These are phyloP conservation scores for Lobophora halterata DNA, from an alignment of 2,888 invertebrate species.

Conservation along the genomic window DNA sequence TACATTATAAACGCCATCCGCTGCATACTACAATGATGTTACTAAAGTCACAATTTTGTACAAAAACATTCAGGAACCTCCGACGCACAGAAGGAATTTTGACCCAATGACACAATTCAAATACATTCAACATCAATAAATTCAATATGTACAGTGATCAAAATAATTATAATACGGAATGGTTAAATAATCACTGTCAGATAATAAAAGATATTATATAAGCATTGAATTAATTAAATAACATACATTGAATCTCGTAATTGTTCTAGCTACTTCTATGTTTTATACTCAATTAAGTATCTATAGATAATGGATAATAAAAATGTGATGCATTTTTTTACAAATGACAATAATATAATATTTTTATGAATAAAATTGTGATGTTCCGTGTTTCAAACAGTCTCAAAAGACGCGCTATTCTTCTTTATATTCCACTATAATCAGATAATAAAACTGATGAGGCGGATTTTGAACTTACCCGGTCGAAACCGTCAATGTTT, in stretches of 20 bases:
- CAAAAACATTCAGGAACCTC: constrained; percentile 50
- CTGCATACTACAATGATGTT: constrained; percentile 27
- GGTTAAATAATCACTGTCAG: constrained; percentile 53
- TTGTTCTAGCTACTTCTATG: constrained; percentile 49
- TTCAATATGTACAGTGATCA: constrained; percentile 42
- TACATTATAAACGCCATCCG: constrained; percentile 24
- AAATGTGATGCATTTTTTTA: constrained; percentile 25
- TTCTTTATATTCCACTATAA: constrained; percentile 18
- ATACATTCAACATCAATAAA: constrained; percentile 38
- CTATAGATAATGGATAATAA: constrained; percentile 28
- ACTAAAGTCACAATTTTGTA: constrained; percentile 36
- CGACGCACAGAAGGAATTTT: constrained; percentile 45
- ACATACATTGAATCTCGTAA: constrained; percentile 45
- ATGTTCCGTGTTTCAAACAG: constrained; percentile 28
- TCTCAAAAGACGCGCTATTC: constrained; percentile 23
- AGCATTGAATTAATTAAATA: constrained; percentile 36
- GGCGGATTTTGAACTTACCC: constrained; percentile 26
- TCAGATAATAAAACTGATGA: constrained; percentile 25
- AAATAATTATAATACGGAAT: constrained; percentile 54
- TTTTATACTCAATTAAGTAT: constrained; percentile 20
- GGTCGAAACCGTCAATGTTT: constrained; percentile 9
- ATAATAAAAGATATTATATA: constrained; percentile 32
- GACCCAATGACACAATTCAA: constrained; percentile 39
- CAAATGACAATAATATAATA: constrained; percentile 25
- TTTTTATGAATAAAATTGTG: constrained; percentile 26